Evolutionary conservation across 2,113 vertebrate species (phyloP).

Genomic region (Tragelaphus strepsiceros): DNA sequence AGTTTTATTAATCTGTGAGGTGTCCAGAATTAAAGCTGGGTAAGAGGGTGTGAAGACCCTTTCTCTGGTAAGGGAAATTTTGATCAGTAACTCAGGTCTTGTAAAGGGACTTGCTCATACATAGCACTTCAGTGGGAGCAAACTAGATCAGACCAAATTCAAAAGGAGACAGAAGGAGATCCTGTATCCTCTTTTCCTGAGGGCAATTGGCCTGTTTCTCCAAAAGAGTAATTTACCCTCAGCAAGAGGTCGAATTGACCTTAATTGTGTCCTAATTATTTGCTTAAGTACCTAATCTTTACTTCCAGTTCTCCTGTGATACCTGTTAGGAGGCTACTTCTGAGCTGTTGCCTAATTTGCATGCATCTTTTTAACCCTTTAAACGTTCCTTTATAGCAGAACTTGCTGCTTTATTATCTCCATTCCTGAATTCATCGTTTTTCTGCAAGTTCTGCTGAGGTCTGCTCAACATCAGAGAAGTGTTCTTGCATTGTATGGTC

Average conservation of each 20-base stretch:
- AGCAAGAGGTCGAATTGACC: slow-evolving; percentile 70
- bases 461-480: not conserved
- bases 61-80: not conserved
- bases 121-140: not conserved
- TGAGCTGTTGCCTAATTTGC: not conserved
- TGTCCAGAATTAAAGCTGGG: not conserved
- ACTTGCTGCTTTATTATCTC: not conserved
- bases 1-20: not conserved
- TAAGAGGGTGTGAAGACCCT: not conserved
- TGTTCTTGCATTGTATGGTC: not conserved
- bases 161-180: not conserved
- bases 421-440: not conserved
- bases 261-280: slow-evolving; percentile 73
- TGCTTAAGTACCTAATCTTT: slow-evolving; percentile 69
- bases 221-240: slow-evolving; percentile 65
- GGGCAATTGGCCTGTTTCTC: slow-evolving; percentile 45
- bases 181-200: slow-evolving; percentile 53
- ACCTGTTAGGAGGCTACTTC: slow-evolving; percentile 29
- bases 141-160: slow-evolving; percentile 37
- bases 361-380: slow-evolving; percentile 44
- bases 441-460: not conserved
- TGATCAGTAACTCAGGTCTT: not conserved
- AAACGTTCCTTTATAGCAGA: not conserved
- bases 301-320: slow-evolving; percentile 11
- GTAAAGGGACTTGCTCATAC: not conserved